Conservation (phyloP, 2,797 vertebrate genomes). For the Meda fulgida region DNA sequence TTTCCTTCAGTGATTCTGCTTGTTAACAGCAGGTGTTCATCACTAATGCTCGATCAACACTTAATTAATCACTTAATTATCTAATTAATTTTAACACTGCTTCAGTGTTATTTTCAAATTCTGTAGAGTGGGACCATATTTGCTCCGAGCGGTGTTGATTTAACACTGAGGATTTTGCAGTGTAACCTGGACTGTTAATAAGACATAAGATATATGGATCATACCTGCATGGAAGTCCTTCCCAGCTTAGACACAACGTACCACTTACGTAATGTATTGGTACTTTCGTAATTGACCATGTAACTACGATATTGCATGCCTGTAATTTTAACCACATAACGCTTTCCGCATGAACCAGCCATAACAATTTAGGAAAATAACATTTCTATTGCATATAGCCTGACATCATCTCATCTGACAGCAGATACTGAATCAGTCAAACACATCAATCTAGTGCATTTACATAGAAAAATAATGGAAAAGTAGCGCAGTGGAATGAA, state of each 20-base stretch:
- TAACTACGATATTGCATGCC: not conserved
- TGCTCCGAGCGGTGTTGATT: no score
- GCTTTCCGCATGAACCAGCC: not conserved
- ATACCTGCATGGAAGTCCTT: not conserved
- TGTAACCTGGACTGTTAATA: no score
- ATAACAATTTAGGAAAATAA: not conserved
- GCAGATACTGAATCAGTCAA: not conserved
- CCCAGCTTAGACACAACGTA: not conserved
- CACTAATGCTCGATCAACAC: no score
- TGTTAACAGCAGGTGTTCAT: no score
- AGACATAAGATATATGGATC: not conserved
- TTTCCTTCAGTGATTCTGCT: no score
- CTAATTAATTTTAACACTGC: no score
- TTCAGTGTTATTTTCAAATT: no score
- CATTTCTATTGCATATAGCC: not conserved
- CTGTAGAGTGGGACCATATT: no score
- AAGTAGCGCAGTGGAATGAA: not conserved
- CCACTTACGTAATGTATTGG: not conserved
- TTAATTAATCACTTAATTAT: no score
- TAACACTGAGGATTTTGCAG: no score
- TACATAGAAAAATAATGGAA: not conserved
- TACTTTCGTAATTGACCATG: no score
- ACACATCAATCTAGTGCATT: not conserved
- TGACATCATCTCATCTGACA: not conserved
- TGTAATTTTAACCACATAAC: not conserved